Percentiles rank a stretch among this genome's conserved stretches.
Conservation (phyloP, 2,113 vertebrate species). For the Egretta garzetta region DNA sequence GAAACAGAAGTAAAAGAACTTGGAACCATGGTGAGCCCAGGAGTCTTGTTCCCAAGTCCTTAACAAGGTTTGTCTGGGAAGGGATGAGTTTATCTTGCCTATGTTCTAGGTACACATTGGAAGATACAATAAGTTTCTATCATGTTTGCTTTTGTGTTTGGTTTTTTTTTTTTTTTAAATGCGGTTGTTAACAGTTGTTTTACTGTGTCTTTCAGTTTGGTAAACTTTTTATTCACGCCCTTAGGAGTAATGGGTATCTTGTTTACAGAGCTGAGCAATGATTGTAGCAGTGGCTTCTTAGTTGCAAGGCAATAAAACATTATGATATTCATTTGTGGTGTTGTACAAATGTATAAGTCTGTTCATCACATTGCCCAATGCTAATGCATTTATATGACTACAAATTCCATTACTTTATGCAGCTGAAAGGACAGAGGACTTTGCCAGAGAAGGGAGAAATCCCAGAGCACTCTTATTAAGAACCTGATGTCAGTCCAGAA, state of each 20-base stretch:
- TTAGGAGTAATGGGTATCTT: constrained; percentile 27
- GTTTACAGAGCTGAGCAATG: not conserved
- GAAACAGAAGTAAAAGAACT: not conserved
- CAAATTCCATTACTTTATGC: constrained; percentile 37
- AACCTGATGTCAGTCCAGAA: constrained; percentile 30
- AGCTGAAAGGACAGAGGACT: not conserved
- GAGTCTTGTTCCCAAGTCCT: not conserved
- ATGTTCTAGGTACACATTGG: not conserved
- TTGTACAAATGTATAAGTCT: constrained; percentile 38
- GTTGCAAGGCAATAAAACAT: constrained; percentile 44
- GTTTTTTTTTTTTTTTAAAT: not conserved
- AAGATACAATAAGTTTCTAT: not conserved
- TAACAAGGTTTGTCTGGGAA: not conserved
- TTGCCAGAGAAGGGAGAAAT: constrained; percentile 7
- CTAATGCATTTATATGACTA: constrained; percentile 48
- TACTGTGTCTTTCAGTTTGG: constrained; percentile 25
- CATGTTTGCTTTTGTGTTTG: not conserved
- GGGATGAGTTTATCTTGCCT: not conserved
- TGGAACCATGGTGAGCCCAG: rapidly evolving
- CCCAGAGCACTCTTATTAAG: constrained; percentile 7
- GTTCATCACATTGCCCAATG: not conserved
- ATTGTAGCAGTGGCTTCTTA: constrained; percentile 43
- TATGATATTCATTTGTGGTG: not conserved
- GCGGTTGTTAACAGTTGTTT: constrained; percentile 21
- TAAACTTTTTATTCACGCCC: constrained; percentile 48